A percentile compares a stretch with the other conserved stretches of the same genome.
Conservation (phyloP, 2,797 vertebrate genomes). For the Malacoctenus gilli region DNA sequence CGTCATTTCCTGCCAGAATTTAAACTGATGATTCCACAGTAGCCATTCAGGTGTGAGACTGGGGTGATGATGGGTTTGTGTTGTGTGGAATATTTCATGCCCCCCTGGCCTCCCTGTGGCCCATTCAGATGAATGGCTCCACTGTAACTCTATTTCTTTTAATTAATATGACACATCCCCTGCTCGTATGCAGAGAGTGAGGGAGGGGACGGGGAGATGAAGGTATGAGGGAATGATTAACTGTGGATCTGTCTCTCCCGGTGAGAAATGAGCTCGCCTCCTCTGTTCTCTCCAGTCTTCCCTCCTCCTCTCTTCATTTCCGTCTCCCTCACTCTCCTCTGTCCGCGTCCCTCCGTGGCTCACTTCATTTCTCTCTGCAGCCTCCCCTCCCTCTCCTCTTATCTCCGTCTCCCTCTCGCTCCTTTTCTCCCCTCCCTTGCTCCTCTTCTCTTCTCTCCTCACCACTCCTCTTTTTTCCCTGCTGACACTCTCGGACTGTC, state of each 20-base stretch:
- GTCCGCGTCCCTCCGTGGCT: slow-evolving; percentile 43
- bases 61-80: slow-evolving; percentile 70
- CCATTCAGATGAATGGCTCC: slow-evolving; percentile 73
- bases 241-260: slow-evolving; percentile 69
- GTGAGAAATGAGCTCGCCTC: slow-evolving; percentile 70
- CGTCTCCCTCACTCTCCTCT: slow-evolving; percentile 51
- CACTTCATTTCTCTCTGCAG: slow-evolving; percentile 46
- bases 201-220: slow-evolving; percentile 64
- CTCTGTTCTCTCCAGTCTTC: slow-evolving; percentile 50
- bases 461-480: slow-evolving; percentile 33
- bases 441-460: slow-evolving; percentile 18
- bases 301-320: slow-evolving; percentile 66
- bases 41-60: slow-evolving; percentile 71
- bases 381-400: slow-evolving; percentile 34
- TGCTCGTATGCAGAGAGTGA: slow-evolving; percentile 75
- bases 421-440: slow-evolving; percentile 3
- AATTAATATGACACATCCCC: slow-evolving; percentile 83
- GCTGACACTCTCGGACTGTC: slow-evolving; percentile 75
- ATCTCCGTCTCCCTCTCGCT: slow-evolving; percentile 33
- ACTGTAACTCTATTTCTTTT: slow-evolving; percentile 78
- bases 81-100: slow-evolving; percentile 68
- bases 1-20: slow-evolving; percentile 48
- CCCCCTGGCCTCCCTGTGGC: slow-evolving; percentile 55
- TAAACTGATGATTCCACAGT: slow-evolving; percentile 62
- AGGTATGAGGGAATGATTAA: slow-evolving; percentile 93